Conservation (phyloP, 2,113 vertebrate species). For the Cephalophus harveyi region DNA sequence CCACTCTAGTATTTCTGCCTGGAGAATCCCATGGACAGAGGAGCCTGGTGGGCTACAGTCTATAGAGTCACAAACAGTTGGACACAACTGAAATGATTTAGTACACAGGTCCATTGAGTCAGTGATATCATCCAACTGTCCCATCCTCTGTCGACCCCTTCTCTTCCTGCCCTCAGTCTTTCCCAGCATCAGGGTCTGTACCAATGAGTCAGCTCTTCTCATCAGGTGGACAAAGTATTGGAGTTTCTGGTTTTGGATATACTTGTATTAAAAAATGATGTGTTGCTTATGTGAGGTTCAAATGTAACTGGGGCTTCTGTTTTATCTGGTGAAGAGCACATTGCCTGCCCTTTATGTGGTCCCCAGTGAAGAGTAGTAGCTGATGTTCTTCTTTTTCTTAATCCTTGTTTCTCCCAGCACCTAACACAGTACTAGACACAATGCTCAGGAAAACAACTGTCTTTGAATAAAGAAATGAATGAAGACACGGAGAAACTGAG, state of each 20-base stretch:
- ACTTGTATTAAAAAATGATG: not conserved
- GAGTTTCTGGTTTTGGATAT: not conserved
- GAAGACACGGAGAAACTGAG: not conserved
- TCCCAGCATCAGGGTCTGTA: not conserved
- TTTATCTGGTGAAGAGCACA: not conserved
- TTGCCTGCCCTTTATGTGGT: not conserved
- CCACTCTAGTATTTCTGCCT: not conserved
- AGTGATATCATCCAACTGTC: not conserved
- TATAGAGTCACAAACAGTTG: not conserved
- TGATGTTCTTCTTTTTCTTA: not conserved
- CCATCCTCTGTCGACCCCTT: not conserved
- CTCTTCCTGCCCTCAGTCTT: not conserved
- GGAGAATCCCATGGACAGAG: not conserved
- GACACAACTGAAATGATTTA: not conserved
- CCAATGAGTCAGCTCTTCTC: not conserved
- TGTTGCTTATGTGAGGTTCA: not conserved
- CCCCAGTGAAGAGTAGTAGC: not conserved
- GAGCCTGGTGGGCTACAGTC: not conserved
- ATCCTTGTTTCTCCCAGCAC: no score
- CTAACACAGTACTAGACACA: not conserved
- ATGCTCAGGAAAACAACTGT: not conserved
- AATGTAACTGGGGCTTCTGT: not conserved
- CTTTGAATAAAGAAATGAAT: not conserved
- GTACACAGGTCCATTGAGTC: not conserved
- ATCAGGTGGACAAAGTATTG: not conserved